These are phyloP conservation scores for Puma concolor DNA, from an alignment of 2,113 vertebrate genomes.

Conservation along the genomic window DNA sequence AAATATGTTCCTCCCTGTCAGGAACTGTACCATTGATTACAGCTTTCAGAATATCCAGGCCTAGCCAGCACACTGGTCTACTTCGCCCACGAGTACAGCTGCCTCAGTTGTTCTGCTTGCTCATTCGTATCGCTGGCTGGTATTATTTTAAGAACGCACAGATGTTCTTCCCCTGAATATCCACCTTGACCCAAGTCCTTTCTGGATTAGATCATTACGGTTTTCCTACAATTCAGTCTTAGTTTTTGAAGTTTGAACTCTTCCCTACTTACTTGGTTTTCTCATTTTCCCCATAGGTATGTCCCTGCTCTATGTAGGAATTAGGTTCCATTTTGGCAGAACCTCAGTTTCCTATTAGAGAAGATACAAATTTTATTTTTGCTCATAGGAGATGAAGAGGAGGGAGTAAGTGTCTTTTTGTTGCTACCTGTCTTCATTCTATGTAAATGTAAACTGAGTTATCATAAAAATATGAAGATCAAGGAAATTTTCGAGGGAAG, in stretches of 20 bases:
- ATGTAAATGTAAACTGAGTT: neutral
- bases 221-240: neutral
- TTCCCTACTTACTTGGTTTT: neutral
- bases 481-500: constrained; percentile 13
- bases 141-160: neutral
- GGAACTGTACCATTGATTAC: neutral
- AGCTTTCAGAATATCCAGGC: neutral
- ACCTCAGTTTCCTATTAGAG: neutral
- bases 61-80: neutral
- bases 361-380: neutral
- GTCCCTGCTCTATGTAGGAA: neutral
- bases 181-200: neutral
- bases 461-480: neutral
- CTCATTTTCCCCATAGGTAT: neutral
- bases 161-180: neutral
- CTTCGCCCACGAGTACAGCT: neutral
- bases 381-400: neutral
- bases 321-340: neutral
- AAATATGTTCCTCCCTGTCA: neutral
- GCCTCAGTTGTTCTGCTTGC: neutral
- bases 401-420: neutral
- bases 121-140: neutral
- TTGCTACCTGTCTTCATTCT: neutral
- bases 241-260: neutral
- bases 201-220: neutral